Evolutionary conservation across 2,113 vertebrate genomes (phyloP).

Genomic region (Perognathus longimembris): DNA sequence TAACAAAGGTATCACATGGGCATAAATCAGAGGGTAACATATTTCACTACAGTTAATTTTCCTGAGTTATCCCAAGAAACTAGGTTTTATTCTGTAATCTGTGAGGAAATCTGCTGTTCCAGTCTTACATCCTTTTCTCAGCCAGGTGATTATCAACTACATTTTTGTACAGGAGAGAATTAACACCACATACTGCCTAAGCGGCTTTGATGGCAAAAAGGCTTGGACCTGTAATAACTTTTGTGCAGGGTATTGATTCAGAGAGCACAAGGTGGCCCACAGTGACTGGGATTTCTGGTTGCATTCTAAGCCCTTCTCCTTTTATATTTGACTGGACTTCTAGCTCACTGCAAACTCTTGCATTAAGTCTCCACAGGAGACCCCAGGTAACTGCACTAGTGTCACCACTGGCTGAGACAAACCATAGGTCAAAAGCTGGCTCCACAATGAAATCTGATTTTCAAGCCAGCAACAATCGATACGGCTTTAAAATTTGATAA

Average conservation of each 20-base stretch:
- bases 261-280: slow-evolving; percentile 51
- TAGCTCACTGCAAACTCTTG: slow-evolving; percentile 43
- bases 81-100: slow-evolving; percentile 91
- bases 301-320: slow-evolving; percentile 63
- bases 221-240: slow-evolving; percentile 88
- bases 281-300: not conserved
- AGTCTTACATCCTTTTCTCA: slow-evolving; percentile 90
- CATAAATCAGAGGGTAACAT: slow-evolving; percentile 82
- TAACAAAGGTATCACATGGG: slow-evolving; percentile 64
- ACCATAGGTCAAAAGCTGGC: slow-evolving; percentile 70
- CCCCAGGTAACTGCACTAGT: slow-evolving; percentile 75
- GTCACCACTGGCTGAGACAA: slow-evolving; percentile 58
- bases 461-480: slow-evolving; percentile 83
- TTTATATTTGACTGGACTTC: slow-evolving; percentile 47
- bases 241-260: slow-evolving; percentile 80
- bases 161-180: slow-evolving; percentile 93
- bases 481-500: slow-evolving; percentile 85
- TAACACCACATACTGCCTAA: slow-evolving; percentile 92
- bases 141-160: slow-evolving; percentile 91
- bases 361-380: slow-evolving; percentile 65
- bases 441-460: slow-evolving; percentile 80
- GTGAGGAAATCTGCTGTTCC: slow-evolving; percentile 92
- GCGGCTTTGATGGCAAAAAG: slow-evolving; percentile 91
- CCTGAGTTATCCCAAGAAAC: slow-evolving; percentile 89
- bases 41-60: slow-evolving; percentile 90